These are phyloP conservation scores for Coelinius sp. DNA, from an alignment of 2,888 invertebrate species.

Conservation along the genomic window DNA sequence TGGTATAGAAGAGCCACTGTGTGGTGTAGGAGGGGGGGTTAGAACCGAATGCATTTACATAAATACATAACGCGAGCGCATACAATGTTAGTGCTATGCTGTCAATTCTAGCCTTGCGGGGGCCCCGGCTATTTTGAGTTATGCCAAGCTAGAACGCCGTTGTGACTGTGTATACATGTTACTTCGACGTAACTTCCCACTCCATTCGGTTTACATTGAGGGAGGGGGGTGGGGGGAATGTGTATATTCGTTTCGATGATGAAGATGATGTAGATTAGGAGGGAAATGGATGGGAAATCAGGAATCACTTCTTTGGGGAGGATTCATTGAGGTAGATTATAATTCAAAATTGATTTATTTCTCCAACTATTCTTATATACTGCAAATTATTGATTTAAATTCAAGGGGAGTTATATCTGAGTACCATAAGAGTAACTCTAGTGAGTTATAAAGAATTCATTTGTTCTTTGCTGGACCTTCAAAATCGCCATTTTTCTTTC, in stretches of 20 bases:
- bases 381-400: slow-evolving; percentile 49
- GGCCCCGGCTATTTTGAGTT: slow-evolving; percentile 69
- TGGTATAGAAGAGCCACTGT: slow-evolving; percentile 45
- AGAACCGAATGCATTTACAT: slow-evolving; percentile 66
- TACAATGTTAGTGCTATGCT: slow-evolving; percentile 71
- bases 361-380: slow-evolving; percentile 36
- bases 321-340: too few relatives aligned
- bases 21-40: too few relatives aligned
- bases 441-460: slow-evolving; percentile 50
- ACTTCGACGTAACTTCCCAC: slow-evolving; percentile 23
- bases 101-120: slow-evolving; percentile 70
- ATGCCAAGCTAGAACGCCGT: slow-evolving; percentile 63
- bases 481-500: not conserved
- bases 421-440: slow-evolving; percentile 48
- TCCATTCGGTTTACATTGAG: slow-evolving; percentile 16
- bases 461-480: slow-evolving; percentile 27
- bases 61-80: slow-evolving; percentile 71
- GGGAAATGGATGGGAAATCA: not conserved
- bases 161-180: slow-evolving; percentile 41
- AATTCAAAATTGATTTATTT: too few relatives aligned
- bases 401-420: slow-evolving; percentile 43
- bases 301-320: too few relatives aligned
- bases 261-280: not conserved
- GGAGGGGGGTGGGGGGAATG: not conserved
- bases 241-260: slow-evolving; percentile 7